phyloP scores from a whole-genome alignment of 2,113 vertebrate species.

The Microcebus tavaratra region DNA sequence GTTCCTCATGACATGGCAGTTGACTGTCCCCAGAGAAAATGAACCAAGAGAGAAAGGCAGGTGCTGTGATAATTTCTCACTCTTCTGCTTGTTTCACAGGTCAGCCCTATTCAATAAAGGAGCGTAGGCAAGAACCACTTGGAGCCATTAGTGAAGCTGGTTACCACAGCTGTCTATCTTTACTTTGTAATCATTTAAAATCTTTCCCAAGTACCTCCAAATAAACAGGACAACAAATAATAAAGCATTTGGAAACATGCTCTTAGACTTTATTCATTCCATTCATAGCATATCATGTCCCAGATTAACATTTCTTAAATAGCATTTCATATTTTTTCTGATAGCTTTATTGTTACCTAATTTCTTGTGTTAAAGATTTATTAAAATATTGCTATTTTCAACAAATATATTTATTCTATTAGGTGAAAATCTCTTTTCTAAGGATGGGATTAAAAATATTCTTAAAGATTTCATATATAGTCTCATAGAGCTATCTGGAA shows the following conservation, averaged over 20 bases:
- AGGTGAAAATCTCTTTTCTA: background rate
- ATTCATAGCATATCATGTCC: background rate
- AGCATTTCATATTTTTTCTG: background rate
- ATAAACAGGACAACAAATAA: background rate
- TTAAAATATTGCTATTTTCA: background rate
- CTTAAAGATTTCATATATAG: background rate
- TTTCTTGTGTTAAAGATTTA: background rate
- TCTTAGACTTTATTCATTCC: background rate
- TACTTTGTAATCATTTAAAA: background rate
- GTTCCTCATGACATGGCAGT: background rate
- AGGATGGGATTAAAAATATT: background rate
- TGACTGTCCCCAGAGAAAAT: background rate
- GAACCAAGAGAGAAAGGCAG: background rate
- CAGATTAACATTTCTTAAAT: background rate
- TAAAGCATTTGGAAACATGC: background rate
- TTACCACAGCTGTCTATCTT: background rate
- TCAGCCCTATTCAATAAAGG: fast-evolving
- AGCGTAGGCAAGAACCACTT: background rate
- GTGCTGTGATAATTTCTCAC: fast-evolving
- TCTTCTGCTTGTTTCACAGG: no score
- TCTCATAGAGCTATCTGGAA: background rate
- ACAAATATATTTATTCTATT: background rate
- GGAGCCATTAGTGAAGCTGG: background rate
- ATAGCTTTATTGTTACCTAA: background rate
- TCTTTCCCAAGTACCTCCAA: background rate